Conservation (phyloP, 2,797 vertebrate genomes). For the Anableps anableps region DNA sequence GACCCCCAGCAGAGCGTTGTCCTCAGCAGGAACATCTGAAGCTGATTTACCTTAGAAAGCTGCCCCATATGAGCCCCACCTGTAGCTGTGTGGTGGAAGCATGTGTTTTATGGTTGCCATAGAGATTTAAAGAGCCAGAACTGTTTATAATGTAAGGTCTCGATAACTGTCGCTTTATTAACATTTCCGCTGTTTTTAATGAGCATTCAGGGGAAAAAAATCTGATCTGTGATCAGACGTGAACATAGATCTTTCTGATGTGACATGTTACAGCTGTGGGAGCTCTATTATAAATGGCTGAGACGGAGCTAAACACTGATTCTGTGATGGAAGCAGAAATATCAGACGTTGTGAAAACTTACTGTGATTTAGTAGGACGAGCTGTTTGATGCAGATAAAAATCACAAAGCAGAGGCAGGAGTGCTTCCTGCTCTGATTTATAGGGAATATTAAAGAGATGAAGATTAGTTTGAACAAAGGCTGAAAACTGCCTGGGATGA, state of each 20-base stretch:
- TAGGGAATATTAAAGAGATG: background rate
- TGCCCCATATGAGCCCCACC: conserved; percentile 35
- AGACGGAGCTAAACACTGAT: background rate
- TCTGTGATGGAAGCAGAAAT: background rate
- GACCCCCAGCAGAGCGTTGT: background rate
- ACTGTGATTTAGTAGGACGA: conserved; percentile 10
- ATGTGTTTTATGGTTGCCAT: background rate
- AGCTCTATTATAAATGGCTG: background rate
- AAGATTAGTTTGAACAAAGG: background rate
- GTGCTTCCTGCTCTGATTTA: background rate
- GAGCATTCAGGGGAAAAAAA: too few relatives aligned
- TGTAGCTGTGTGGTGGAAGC: conserved; percentile 16
- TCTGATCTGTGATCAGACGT: too few relatives aligned
- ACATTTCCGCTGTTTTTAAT: too few relatives aligned
- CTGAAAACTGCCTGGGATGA: background rate
- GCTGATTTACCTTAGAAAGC: conserved; percentile 39
- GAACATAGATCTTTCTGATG: background rate
- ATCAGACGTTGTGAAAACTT: background rate
- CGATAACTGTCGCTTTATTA: too few relatives aligned
- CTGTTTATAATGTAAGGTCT: background rate
- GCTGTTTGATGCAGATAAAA: background rate
- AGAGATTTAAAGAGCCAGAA: conserved; percentile 2
- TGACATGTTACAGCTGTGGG: background rate
- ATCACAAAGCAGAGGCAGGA: background rate
- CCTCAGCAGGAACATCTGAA: conserved; percentile 60